Conservation (phyloP, 2,888 invertebrate genomes). For the Clostera curtula region DNA sequence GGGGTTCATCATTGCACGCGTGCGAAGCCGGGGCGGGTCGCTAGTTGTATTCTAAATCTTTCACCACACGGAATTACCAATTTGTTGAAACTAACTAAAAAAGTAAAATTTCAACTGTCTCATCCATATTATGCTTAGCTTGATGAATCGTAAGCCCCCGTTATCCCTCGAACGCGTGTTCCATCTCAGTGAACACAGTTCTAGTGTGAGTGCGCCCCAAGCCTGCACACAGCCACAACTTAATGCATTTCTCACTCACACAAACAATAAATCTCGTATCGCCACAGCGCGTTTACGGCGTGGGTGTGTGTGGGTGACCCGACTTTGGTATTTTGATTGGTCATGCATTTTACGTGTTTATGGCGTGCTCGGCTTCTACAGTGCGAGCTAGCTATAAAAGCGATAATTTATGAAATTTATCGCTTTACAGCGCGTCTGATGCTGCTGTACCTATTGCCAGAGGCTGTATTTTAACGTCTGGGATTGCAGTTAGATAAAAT, state of each 20-base stretch:
- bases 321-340: conserved; percentile 75
- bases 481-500: conserved; percentile 32
- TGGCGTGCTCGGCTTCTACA: conserved; percentile 47
- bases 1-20: too few species aligned
- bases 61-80: too few species aligned
- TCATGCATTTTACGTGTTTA: conserved; percentile 75
- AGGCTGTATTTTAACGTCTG: conserved; percentile 39
- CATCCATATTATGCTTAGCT: conserved; percentile 37
- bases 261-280: conserved; percentile 18
- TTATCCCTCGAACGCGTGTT: conserved; percentile 71
- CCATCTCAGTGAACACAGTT: conserved; percentile 54
- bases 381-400: conserved; percentile 59
- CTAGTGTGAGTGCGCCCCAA: conserved; percentile 38
- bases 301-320: conserved; percentile 46
- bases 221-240: conserved; percentile 21
- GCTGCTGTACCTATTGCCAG: conserved; percentile 36
- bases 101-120: conserved; percentile 5
- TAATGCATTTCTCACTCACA: conserved; percentile 49
- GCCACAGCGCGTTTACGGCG: conserved; percentile 11
- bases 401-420: conserved; percentile 70
- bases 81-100: not conserved
- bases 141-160: conserved; percentile 65
- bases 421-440: conserved; percentile 17
- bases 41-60: too few species aligned
- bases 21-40: too few species aligned